These are phyloP conservation scores for Leucopsar rothschildi DNA, from an alignment of 2,113 vertebrate genomes.

Conservation along the genomic window DNA sequence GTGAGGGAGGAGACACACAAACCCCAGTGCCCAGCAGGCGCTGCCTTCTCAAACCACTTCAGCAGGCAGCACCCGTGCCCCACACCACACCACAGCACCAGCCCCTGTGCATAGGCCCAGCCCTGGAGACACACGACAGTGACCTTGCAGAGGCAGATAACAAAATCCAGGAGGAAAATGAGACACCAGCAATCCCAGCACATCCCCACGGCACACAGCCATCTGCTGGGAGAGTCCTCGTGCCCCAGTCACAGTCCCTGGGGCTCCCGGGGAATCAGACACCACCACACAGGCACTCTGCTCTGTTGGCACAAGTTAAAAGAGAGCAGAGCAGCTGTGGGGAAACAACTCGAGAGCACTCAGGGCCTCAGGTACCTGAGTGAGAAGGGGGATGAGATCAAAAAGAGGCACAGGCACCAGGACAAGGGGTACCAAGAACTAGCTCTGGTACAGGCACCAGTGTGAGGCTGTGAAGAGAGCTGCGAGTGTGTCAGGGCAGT, in stretches of 20 bases:
- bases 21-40: background rate
- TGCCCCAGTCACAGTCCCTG: background rate
- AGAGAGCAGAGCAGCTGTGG: background rate
- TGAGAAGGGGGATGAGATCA: background rate
- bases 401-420: constrained; percentile 25
- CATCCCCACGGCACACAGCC: background rate
- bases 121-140: background rate
- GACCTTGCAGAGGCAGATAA: background rate
- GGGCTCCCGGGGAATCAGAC: background rate
- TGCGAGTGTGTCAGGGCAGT: background rate
- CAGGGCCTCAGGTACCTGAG: constrained; percentile 23
- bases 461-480: constrained; percentile 40
- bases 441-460: constrained; percentile 21
- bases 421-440: constrained; percentile 11
- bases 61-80: background rate
- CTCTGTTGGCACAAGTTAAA: constrained; percentile 47
- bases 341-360: background rate
- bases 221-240: background rate
- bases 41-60: background rate
- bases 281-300: background rate
- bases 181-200: background rate
- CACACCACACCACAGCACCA: background rate
- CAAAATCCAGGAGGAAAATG: background rate
- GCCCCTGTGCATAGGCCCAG: background rate
- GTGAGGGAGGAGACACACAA: background rate